Base-by-base conservation (phyloP, 1,140 invertebrate species). In the Harpegnathos saltator region DNA sequence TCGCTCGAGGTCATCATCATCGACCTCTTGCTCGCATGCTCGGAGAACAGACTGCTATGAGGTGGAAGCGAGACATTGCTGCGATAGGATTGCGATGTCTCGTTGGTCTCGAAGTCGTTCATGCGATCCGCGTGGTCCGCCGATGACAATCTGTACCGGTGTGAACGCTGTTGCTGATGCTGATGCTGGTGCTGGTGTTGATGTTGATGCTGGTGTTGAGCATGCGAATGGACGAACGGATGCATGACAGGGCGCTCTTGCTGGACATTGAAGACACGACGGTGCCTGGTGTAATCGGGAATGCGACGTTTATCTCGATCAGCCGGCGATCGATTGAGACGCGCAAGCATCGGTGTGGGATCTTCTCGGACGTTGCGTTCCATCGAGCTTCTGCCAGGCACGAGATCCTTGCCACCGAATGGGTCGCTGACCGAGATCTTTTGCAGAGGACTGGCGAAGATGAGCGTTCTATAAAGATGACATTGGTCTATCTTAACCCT, bases 381-480 rank as follows among this genome's bases (percentile, higher is more conserved):
- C 93, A 71, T 80, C 12, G 68, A 94, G 11, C 95, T 94, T 44
- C 95, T 93, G 17, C 94, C 95, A 0, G 94, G 94, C 0, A 95
- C 92, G 0, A 92, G 66, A 9, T 92, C 85, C 72, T 95, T 94
- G 22, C 95, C 96, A 14, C 95, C 94, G 84, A 96, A 96, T 0
- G 96, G 95, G 94, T 96, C 96, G 26, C 93, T 92, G 0, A 95
- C 95, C 84, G 94, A 96, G 0, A 95, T 94, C 48, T 95, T 95
- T 65, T 95, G 95, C 33, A 96, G 93, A n/a, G 96, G 95, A 88
- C 95, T 95, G 0, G 96, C 95, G 83, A 95, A 96, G 85, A 96
- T 96, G 62, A 96, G 88, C 1, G 94, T 94, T 66, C 92, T 93
- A 84, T 5, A 54, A 86, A 85, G 4, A 73, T 19, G 2, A 69